Conservation (phyloP, 92 coral and sea anemone species). For the Bergia sp. region DNA sequence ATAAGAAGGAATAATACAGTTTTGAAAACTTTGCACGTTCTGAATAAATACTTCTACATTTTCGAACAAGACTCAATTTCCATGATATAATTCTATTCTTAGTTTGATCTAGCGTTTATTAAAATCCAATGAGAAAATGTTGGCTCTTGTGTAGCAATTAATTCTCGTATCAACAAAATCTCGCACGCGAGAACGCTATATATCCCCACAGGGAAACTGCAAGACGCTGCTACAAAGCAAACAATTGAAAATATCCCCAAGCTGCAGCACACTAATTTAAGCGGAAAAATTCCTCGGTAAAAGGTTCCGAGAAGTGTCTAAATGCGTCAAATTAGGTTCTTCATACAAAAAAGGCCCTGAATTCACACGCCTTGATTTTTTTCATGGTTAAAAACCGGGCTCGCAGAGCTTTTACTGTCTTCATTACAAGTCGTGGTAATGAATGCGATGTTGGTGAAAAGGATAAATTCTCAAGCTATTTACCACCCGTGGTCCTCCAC, state of each 20-base stretch:
- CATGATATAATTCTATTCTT: background rate
- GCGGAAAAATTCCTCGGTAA: conserved; percentile 48
- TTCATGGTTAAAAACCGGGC: background rate
- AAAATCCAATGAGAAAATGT: background rate
- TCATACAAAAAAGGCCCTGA: conserved; percentile 12
- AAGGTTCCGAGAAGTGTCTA: conserved; percentile 17
- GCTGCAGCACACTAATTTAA: conserved; percentile 19
- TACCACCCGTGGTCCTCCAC: conserved; percentile 39
- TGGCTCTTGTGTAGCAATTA: conserved; percentile 5
- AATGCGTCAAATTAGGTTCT: conserved; percentile 30
- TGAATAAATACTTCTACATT: background rate
- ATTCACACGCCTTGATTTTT: background rate
- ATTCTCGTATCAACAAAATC: background rate
- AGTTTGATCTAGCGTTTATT: background rate
- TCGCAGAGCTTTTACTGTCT: background rate
- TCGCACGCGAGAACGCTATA: conserved; percentile 39
- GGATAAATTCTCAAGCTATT: conserved; percentile 35
- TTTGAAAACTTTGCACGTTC: background rate
- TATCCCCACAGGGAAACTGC: conserved; percentile 7
- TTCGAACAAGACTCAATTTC: background rate
- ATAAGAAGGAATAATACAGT: background rate
- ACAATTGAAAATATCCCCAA: conserved; percentile 40
- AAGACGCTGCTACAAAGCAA: conserved; percentile 8
- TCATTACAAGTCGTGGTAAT: conserved; percentile 45
- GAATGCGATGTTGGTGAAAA: conserved; percentile 27